Percentiles rank a stretch among this genome's conserved stretches.
These are phyloP conservation scores for Ophiothrix spiculata DNA, from an alignment of 35 echinoderm and acorn worm species.

Conservation along the genomic window DNA sequence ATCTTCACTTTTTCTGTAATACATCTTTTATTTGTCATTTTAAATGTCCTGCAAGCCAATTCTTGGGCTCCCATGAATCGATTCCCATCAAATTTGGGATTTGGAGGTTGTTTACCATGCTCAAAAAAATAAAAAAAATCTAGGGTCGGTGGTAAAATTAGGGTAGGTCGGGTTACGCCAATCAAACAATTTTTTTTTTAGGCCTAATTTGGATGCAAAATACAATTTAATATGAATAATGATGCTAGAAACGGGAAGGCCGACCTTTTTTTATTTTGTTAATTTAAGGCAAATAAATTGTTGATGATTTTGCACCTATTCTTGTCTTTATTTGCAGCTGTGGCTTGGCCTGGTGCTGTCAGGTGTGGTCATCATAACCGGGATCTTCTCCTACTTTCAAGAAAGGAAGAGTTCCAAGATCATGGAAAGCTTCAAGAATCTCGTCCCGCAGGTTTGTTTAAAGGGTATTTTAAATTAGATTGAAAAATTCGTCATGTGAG, in stretches of 20 bases:
- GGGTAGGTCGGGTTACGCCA: too few relatives aligned
- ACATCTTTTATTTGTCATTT: too few relatives aligned
- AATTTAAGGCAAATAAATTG: too few relatives aligned
- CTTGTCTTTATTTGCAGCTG: slow-evolving; percentile 41
- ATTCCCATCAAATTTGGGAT: too few relatives aligned
- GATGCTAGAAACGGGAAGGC: background rate
- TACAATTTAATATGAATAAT: background rate
- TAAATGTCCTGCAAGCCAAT: too few relatives aligned
- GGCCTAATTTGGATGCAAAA: background rate
- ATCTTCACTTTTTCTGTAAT: too few relatives aligned
- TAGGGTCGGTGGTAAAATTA: too few relatives aligned
- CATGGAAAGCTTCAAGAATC: slow-evolving; percentile 96
- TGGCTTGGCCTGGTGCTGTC: slow-evolving; percentile 90
- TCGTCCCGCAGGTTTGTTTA: slow-evolving; percentile 88
- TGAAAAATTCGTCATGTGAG: too few relatives aligned
- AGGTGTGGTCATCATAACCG: slow-evolving; percentile 85
- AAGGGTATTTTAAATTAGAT: background rate
- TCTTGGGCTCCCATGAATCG: too few relatives aligned
- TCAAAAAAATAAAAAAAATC: too few relatives aligned
- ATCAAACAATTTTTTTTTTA: too few relatives aligned
- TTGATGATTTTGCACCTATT: background rate
- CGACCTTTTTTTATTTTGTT: background rate
- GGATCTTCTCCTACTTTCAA: slow-evolving; percentile 97
- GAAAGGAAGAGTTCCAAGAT: slow-evolving; percentile 91
- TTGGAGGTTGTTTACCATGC: too few relatives aligned